A percentile compares a stretch with the other conserved stretches of the same genome.
These are phyloP conservation scores for Stichopus chloronotus DNA, from an alignment of 35 echinoderm and acorn worm species.

Conservation along the genomic window DNA sequence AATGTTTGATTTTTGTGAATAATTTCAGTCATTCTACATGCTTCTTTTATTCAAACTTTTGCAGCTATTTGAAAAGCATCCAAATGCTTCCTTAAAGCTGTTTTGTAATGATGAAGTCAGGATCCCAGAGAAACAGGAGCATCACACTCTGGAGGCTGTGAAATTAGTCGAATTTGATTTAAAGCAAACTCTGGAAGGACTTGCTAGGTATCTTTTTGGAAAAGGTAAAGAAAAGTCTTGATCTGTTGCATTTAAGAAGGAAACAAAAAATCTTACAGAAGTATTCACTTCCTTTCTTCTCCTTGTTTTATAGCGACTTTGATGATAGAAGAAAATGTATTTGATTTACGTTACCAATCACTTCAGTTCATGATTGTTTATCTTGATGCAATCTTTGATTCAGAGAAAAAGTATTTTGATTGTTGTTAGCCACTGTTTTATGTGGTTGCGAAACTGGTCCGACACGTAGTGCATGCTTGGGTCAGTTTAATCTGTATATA, in stretches of 20 bases:
- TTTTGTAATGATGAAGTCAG: slow-evolving; percentile 69
- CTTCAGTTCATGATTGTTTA: no score
- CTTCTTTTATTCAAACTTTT: neutral
- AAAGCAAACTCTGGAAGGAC: slow-evolving; percentile 72
- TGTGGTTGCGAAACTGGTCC: no score
- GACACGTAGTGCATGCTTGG: no score
- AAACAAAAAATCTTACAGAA: no score
- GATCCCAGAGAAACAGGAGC: slow-evolving; percentile 75
- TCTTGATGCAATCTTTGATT: no score
- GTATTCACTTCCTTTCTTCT: neutral
- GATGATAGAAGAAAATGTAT: no score
- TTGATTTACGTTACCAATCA: no score
- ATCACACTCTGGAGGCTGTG: slow-evolving; percentile 79
- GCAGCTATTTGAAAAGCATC: slow-evolving; percentile 81
- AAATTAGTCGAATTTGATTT: slow-evolving; percentile 88
- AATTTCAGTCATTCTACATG: neutral
- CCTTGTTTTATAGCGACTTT: no score
- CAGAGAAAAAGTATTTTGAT: no score
- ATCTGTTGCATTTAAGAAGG: neutral
- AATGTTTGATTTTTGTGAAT: neutral
- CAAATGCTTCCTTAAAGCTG: slow-evolving; percentile 60
- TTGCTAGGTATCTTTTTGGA: slow-evolving; percentile 86
- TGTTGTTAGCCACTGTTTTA: no score
- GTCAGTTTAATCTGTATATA: no score
- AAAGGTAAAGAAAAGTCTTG: slow-evolving; percentile 57